These are phyloP conservation scores for Drosophila ercepeae DNA, from an alignment of 1,140 invertebrate species.

Conservation along the genomic window DNA sequence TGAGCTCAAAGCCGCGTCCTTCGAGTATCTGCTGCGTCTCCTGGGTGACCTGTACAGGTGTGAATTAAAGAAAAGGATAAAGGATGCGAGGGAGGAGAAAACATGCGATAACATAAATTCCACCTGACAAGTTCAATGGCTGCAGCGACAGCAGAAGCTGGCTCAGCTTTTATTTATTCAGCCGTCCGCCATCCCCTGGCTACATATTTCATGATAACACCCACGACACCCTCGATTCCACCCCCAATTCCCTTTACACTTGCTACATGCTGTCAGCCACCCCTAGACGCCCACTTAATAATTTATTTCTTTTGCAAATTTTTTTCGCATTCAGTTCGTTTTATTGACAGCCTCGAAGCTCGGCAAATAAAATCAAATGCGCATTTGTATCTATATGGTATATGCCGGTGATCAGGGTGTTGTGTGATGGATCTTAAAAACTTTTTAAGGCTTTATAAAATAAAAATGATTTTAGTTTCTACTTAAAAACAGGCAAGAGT, in stretches of 20 bases:
- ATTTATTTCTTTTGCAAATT: slow-evolving; percentile 76
- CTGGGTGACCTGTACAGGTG: slow-evolving; percentile 89
- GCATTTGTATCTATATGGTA: slow-evolving; percentile 42
- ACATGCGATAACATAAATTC: slow-evolving; percentile 70
- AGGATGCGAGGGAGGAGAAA: not conserved
- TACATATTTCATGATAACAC: slow-evolving; percentile 76
- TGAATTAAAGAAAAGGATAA: not conserved
- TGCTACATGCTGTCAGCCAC: not conserved
- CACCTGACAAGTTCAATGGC: slow-evolving; percentile 70
- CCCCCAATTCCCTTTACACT: not conserved
- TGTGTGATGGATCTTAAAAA: not conserved
- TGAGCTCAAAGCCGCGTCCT: slow-evolving; percentile 89
- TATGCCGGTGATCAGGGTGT: too few relatives aligned
- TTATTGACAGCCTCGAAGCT: slow-evolving; percentile 54
- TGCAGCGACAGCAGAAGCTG: slow-evolving; percentile 31
- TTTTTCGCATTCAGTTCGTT: slow-evolving; percentile 47
- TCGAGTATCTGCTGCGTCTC: slow-evolving; percentile 92
- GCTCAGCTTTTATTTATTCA: slow-evolving; percentile 45
- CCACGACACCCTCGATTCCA: not conserved
- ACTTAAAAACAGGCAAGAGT: too few relatives aligned
- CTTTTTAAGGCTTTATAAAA: not conserved
- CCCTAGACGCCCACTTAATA: slow-evolving; percentile 51
- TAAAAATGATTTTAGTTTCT: not conserved
- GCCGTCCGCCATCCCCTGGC: slow-evolving; percentile 25
- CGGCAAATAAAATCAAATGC: slow-evolving; percentile 74